Percentiles rank a stretch among this genome's conserved stretches.
Evolutionary conservation across 2,888 invertebrate genomes (phyloP).

Genomic region (Ophonus ardosiacus): DNA sequence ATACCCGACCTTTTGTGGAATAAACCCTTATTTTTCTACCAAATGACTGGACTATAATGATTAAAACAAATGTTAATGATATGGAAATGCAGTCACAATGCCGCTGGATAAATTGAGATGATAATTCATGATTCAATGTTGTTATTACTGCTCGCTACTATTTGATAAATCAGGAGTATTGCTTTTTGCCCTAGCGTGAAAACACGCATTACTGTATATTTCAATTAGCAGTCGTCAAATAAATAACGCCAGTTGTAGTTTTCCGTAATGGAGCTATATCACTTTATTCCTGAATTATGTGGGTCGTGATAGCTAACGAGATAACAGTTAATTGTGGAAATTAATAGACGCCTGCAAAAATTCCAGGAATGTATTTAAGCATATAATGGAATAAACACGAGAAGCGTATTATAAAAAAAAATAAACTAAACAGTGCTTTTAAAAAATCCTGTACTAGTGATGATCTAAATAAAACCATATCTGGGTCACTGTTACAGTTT

Average conservation of each 20-base stretch:
- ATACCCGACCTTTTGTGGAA: too few species aligned
- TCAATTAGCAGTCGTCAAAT: constrained; percentile 37
- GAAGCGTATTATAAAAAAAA: too few species aligned
- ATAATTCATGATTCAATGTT: constrained; percentile 5
- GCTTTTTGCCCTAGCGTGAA: constrained; percentile 31
- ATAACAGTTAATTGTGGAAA: background rate
- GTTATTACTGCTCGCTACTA: background rate
- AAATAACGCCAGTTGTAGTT: constrained; percentile 8
- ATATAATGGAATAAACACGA: background rate
- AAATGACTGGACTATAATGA: background rate
- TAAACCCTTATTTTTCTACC: too few species aligned
- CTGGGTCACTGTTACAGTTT: too few species aligned
- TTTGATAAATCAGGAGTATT: constrained; percentile 31
- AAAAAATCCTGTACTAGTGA: too few species aligned
- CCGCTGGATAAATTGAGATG: constrained; percentile 2
- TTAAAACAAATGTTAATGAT: constrained; percentile 21
- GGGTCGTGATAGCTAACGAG: background rate
- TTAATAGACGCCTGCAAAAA: background rate
- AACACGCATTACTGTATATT: constrained; percentile 26
- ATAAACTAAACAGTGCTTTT: too few species aligned
- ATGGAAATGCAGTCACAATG: constrained; percentile 10
- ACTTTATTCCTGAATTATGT: constrained; percentile 13
- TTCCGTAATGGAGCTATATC: constrained; percentile 14
- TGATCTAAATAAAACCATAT: too few species aligned
- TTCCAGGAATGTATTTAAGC: background rate